A percentile compares a stretch with the other conserved stretches of the same genome.
phyloP scores from a whole-genome alignment of 2,113 vertebrate genomes.

The Malurus cyaneus region DNA sequence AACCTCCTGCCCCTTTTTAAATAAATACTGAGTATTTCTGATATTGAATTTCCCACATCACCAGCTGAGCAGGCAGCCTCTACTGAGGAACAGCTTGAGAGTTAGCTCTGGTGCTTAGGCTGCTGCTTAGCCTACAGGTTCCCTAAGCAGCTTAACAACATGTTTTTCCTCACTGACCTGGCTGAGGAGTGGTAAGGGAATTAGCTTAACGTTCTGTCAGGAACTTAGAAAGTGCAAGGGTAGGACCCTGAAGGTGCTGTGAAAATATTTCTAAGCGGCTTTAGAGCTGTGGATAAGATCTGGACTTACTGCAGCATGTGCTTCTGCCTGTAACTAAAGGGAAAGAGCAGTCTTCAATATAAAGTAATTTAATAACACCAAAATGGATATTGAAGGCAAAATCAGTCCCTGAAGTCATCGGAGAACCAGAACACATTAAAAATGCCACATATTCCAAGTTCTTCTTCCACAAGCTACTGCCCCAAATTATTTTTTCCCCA shows the following conservation, averaged over 20 bases:
- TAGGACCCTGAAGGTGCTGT: neutral
- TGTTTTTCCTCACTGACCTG: neutral
- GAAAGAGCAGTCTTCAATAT: neutral
- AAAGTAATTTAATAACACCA: neutral
- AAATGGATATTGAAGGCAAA: neutral
- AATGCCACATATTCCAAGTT: neutral
- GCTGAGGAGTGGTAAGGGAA: neutral
- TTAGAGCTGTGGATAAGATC: neutral
- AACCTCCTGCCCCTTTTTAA: neutral
- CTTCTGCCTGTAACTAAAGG: neutral
- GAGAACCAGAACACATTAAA: neutral
- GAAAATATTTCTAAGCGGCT: neutral
- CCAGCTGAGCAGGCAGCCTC: neutral
- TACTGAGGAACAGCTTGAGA: neutral
- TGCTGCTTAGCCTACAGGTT: neutral
- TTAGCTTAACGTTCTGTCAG: neutral
- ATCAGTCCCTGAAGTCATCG: neutral
- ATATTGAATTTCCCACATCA: neutral
- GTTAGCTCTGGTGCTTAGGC: neutral
- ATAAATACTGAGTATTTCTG: neutral
- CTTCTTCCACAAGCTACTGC: neutral
- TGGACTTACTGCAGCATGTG: neutral
- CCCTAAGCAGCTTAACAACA: neutral
- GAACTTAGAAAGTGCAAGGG: neutral
- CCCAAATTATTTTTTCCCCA: neutral